Conservation (phyloP, 2,888 invertebrate species). For the Heliconius cydno region DNA sequence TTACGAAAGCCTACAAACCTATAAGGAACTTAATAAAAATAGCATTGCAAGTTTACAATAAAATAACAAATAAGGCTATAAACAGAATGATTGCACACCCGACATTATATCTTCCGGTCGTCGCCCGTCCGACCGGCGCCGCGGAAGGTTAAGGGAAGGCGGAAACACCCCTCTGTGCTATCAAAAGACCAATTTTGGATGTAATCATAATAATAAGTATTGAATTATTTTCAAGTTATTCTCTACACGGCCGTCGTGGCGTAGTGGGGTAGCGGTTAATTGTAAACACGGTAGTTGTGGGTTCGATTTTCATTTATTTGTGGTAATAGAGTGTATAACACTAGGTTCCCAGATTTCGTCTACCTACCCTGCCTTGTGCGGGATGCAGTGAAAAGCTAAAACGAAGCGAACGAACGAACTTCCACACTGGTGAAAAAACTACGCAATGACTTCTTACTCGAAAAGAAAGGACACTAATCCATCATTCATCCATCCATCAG, state of each 20-base stretch:
- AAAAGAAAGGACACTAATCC: too few species aligned
- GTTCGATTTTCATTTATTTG: background rate
- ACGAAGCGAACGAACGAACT: too few species aligned
- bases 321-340: too few species aligned
- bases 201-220: background rate
- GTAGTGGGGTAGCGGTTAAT: background rate
- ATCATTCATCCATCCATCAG: too few species aligned
- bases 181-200: constrained; percentile 16
- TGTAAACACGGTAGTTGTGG: background rate
- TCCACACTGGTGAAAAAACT: too few species aligned
- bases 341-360: too few species aligned
- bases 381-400: too few species aligned
- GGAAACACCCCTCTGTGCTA: constrained; percentile 42
- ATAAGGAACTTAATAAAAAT: constrained; percentile 14
- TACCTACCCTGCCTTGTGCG: too few species aligned
- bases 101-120: constrained; percentile 37
- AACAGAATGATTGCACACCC: constrained; percentile 19
- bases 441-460: too few species aligned
- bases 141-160: constrained; percentile 40
- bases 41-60: constrained; percentile 3
- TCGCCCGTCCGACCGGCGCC: constrained; percentile 47
- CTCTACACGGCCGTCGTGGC: background rate
- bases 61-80: constrained; percentile 27
- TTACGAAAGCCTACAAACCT: background rate
- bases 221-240: background rate